phyloP scores from a whole-genome alignment of 2,113 vertebrate species.

The Serinus canaria region DNA sequence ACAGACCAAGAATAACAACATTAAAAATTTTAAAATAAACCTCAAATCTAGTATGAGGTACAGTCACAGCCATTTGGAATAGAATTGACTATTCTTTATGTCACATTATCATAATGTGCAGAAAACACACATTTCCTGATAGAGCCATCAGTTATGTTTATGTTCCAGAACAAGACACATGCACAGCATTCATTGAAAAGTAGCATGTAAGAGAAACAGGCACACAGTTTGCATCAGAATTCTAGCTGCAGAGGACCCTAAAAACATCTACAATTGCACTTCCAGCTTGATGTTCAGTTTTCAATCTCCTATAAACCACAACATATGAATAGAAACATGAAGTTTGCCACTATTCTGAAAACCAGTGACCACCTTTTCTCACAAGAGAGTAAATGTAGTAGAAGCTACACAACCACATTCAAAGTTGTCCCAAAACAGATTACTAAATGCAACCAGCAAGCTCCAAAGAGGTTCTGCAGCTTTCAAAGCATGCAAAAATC shows the following conservation, averaged over 20 bases:
- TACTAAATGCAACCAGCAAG: neutral
- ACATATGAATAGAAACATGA: neutral
- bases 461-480: neutral
- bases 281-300: neutral
- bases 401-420: neutral
- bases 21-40: neutral
- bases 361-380: neutral
- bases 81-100: neutral
- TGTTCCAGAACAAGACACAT: neutral
- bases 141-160: neutral
- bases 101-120: neutral
- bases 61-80: neutral
- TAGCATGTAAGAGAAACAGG: neutral
- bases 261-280: neutral
- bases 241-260: neutral
- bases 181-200: neutral
- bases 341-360: neutral
- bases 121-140: neutral
- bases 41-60: neutral
- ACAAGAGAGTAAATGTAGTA: neutral
- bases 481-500: neutral
- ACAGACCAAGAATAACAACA: neutral
- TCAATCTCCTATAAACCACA: neutral
- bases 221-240: neutral
- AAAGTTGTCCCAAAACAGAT: neutral